phyloP scores from a whole-genome alignment of 2,113 vertebrate genomes.

The Phyllostomus discolor region DNA sequence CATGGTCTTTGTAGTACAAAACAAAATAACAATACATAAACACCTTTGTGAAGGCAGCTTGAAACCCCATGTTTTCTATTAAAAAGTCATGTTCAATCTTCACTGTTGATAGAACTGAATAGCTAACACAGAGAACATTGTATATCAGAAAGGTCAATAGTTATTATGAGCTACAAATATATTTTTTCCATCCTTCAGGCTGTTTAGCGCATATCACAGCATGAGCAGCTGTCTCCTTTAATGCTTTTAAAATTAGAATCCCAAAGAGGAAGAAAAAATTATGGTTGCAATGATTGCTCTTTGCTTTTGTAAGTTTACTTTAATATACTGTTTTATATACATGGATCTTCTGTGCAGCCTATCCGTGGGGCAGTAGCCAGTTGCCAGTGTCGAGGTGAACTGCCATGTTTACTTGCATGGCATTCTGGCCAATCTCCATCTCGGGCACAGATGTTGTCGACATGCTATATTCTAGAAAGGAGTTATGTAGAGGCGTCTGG shows the following conservation, averaged over 20 bases:
- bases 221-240: slow-evolving; percentile 88
- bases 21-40: slow-evolving; percentile 87
- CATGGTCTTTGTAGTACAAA: slow-evolving; percentile 83
- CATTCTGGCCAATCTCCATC: slow-evolving; percentile 68
- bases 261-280: slow-evolving; percentile 87
- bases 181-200: slow-evolving; percentile 88
- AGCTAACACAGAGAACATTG: slow-evolving; percentile 87
- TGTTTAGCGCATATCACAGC: slow-evolving; percentile 88
- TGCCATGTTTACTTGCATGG: slow-evolving; percentile 69
- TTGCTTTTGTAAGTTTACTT: slow-evolving; percentile 88
- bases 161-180: slow-evolving; percentile 91
- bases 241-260: slow-evolving; percentile 90
- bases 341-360: slow-evolving; percentile 77
- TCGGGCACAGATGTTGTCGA: slow-evolving; percentile 66
- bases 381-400: slow-evolving; percentile 60
- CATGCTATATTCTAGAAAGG: slow-evolving; percentile 66
- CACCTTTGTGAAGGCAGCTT: slow-evolving; percentile 85
- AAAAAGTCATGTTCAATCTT: slow-evolving; percentile 91
- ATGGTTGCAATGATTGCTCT: slow-evolving; percentile 86
- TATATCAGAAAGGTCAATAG: slow-evolving; percentile 90
- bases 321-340: slow-evolving; percentile 87
- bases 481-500: slow-evolving; percentile 38
- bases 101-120: slow-evolving; percentile 88
- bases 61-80: slow-evolving; percentile 88
- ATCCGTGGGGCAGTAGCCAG: slow-evolving; percentile 71